Evolutionary conservation across 2,888 invertebrate genomes (phyloP).

Genomic region (Smittia sp.): DNA sequence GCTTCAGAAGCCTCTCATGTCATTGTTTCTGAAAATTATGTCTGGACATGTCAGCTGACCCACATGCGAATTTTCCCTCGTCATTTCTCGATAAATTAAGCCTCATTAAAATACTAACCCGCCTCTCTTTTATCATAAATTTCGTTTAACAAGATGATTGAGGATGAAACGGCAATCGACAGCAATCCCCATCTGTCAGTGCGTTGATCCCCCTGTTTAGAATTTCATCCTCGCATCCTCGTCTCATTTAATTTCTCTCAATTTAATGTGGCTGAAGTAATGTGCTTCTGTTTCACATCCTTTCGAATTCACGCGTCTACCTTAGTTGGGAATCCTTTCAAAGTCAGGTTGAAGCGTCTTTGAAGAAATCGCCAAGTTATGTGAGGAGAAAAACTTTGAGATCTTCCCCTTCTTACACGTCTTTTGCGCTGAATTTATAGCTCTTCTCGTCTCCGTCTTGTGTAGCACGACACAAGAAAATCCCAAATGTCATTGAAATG

Average conservation of each 20-base stretch:
- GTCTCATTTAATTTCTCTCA: conserved; percentile 28
- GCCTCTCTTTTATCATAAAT: too few species aligned
- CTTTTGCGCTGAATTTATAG: conserved; percentile 32
- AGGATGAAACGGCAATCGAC: background rate
- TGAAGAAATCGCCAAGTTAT: too few species aligned
- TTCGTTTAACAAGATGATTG: background rate
- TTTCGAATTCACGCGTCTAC: background rate
- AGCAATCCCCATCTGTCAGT: conserved; percentile 5
- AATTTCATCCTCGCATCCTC: conserved; percentile 20
- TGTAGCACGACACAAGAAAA: conserved; percentile 8
- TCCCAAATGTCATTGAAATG: conserved; percentile 39
- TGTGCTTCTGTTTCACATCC: background rate
- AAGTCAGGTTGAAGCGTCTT: background rate
- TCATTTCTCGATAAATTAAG: too few species aligned
- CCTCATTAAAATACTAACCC: too few species aligned
- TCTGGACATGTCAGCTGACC: too few species aligned
- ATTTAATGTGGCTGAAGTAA: conserved; percentile 33
- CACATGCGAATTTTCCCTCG: too few species aligned
- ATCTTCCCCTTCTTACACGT: background rate
- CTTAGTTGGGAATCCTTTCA: too few species aligned
- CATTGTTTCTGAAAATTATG: background rate
- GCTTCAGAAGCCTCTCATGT: background rate
- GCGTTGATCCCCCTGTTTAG: background rate
- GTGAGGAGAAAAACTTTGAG: too few species aligned
- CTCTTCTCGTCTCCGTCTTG: background rate